Conservation (phyloP, 2,113 vertebrate species). For the Centropus bengalensis region DNA sequence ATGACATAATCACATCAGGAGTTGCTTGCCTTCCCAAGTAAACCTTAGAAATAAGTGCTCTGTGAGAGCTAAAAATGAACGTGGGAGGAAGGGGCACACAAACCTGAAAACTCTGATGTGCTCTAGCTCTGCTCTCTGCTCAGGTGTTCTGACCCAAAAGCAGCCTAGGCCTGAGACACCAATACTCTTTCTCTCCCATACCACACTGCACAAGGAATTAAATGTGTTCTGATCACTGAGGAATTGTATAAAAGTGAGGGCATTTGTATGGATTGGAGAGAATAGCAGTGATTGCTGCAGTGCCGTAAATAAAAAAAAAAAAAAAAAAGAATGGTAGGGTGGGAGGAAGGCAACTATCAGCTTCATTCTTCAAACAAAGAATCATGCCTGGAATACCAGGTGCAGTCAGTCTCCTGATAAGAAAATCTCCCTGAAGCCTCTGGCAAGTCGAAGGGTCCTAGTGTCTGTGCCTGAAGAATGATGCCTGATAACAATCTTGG, state of each 20-base stretch:
- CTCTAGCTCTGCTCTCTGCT: not conserved
- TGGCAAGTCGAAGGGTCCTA: not conserved
- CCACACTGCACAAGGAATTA: not conserved
- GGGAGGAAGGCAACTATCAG: not conserved
- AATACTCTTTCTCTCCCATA: not conserved
- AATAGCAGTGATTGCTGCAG: not conserved
- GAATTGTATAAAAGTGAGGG: not conserved
- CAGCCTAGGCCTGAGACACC: not conserved
- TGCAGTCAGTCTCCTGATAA: not conserved
- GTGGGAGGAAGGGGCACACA: not conserved
- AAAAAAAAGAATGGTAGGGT: too few species aligned
- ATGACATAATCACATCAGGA: not conserved
- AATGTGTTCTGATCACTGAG: not conserved
- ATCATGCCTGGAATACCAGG: not conserved
- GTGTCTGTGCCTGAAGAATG: not conserved
- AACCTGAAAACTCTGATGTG: not conserved
- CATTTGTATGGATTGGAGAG: not conserved
- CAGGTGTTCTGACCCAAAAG: not conserved
- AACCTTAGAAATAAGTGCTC: not conserved
- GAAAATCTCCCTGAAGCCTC: not conserved
- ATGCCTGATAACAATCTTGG: not conserved
- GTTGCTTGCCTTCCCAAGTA: not conserved
- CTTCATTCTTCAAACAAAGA: not conserved
- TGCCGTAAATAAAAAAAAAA: not conserved
- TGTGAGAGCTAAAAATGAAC: not conserved